Evolutionary conservation across 2,797 vertebrate genomes (phyloP), one percentile per base, ranked within the genome.

Genomic region (Acanthurus lineatus): DNA sequence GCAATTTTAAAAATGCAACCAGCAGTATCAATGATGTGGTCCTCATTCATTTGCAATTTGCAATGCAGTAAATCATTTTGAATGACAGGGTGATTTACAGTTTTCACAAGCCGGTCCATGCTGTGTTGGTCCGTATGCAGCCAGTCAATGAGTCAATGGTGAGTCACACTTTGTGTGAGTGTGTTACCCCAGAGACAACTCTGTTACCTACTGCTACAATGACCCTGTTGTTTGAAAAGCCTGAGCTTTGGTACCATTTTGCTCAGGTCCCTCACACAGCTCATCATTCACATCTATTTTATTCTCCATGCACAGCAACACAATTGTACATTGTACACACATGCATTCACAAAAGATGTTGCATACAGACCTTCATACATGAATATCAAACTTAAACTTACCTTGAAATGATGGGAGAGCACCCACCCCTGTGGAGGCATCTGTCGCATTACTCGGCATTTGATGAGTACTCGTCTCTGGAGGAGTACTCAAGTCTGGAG

Each of bases 301-400:
- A 57, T 61, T 42, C 25, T 52, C 15, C 16, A 48, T 62, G n/a
- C 72, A 67, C 4, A 8, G 14, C 35, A 25, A 61, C 7, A 48
- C 15, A 32, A 2, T 48, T 22, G 16, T 15, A 20, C 25, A 25
- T n/a, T n/a, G n/a, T 25, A 61, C 15, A 42, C 2, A 19, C 20
- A 61, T 12, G 68, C 40, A 63, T 45, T 54, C 16, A 63, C 44
- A 45, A 42, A 11, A 42, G 40, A 64, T 4, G 9, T 51, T 3
- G 42, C 15, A 28, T 12, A 72, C 38, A 66, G 38, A 56, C 14
- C 69, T 69, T 25, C 45, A 77, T 58, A 64, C 20, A 25, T 40
- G 38, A 40, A 40, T 40, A 40, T 40, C 5, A 22, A 69, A 70
- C 68, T 2, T 7, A 54, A 72, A 81, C 97, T 96, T 97, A 99